Conservation (phyloP, 37 sponge, comb jelly and placozoan species). For the Hormiphora californensis region DNA sequence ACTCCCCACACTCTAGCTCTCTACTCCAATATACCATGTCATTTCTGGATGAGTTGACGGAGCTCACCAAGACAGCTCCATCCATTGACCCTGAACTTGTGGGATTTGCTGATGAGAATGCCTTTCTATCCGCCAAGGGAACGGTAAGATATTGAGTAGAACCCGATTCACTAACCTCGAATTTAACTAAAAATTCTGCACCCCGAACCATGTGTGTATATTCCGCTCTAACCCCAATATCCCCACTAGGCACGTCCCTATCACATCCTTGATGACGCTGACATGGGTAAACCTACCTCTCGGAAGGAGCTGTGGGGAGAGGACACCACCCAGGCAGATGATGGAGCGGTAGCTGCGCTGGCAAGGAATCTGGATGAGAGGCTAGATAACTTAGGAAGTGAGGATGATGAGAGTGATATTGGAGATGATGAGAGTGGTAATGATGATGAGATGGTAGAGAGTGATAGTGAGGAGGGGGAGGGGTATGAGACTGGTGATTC, state of each 20-base stretch:
- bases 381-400: neutral
- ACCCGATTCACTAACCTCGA: no score
- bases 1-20: no score
- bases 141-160: constrained; percentile 14
- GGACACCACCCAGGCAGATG: neutral
- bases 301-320: neutral
- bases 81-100: constrained; percentile 30
- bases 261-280: constrained; percentile 21
- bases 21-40: no score
- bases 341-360: neutral
- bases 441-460: neutral
- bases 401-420: neutral
- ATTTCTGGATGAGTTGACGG: constrained; percentile 13
- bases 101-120: neutral
- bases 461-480: neutral
- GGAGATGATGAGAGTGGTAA: neutral
- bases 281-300: neutral
- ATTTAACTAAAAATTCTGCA: no score
- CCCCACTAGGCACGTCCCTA: neutral
- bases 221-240: no score
- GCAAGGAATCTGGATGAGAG: neutral
- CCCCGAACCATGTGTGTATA: no score
- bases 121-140: neutral
- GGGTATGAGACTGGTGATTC: constrained; percentile 32
- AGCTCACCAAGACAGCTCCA: neutral